Evolutionary conservation across 2,797 vertebrate species (phyloP).

Genomic region (Gymnopithys bicolor): DNA sequence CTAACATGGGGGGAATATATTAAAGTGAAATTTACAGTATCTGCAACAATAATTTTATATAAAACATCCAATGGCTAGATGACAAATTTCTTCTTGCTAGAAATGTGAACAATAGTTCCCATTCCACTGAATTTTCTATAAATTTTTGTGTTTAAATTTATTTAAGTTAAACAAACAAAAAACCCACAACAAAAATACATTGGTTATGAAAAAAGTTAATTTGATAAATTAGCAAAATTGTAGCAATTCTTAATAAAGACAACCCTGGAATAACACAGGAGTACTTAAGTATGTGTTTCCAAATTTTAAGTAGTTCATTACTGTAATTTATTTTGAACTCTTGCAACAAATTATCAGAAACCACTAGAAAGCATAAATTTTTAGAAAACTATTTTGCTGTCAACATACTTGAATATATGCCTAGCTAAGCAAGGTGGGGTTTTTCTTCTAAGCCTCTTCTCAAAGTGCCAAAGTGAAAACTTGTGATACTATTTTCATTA

Average conservation of each 20-base stretch:
- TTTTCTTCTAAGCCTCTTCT: not conserved
- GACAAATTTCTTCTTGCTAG: not conserved
- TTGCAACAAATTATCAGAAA: conserved; percentile 46
- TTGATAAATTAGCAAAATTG: not conserved
- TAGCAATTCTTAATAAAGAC: not conserved
- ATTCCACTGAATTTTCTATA: not conserved
- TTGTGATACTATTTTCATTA: conserved; percentile 37
- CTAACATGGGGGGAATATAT: not conserved
- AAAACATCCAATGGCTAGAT: not conserved
- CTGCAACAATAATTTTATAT: not conserved
- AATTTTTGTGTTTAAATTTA: not conserved
- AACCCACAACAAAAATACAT: not conserved
- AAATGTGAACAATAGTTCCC: not conserved
- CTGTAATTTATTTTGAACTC: conserved; percentile 10
- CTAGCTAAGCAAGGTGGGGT: not conserved
- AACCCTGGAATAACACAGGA: not conserved
- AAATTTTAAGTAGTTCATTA: conserved; percentile 27
- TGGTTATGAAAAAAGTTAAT: not conserved
- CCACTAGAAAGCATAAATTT: conserved; percentile 15
- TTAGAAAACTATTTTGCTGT: not conserved
- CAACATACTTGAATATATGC: not conserved
- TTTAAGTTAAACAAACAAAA: not conserved
- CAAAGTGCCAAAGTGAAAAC: conserved; percentile 8
- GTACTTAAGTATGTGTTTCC: not conserved
- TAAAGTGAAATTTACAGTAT: conserved; percentile 1